A percentile compares a stretch with the other conserved stretches of the same genome.
phyloP scores from a whole-genome alignment of 92 coral and sea anemone species.

The Palythoa grandis region DNA sequence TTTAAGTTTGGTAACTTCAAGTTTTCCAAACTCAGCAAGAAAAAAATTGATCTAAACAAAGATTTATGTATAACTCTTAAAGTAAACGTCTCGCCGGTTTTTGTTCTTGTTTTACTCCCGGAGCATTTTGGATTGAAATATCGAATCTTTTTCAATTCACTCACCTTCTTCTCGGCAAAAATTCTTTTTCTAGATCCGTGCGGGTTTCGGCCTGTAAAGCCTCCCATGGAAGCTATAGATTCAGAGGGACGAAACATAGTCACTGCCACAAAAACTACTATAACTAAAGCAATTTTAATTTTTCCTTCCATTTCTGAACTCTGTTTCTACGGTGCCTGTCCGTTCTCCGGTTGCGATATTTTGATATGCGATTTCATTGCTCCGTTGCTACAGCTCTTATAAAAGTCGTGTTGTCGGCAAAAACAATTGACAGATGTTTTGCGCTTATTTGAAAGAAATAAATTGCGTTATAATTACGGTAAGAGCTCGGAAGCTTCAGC shows the following conservation, averaged over 20 bases:
- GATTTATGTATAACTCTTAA: too few species aligned
- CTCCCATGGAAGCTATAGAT: not conserved
- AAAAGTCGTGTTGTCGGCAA: slow-evolving; percentile 17
- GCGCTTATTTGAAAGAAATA: not conserved
- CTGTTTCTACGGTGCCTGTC: not conserved
- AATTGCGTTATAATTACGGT: slow-evolving; percentile 37
- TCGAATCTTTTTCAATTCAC: not conserved
- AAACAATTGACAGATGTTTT: slow-evolving; percentile 9
- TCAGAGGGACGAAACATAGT: not conserved
- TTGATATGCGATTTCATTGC: not conserved
- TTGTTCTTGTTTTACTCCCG: not conserved
- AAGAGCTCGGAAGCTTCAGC: slow-evolving; percentile 29
- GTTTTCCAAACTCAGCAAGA: too few species aligned
- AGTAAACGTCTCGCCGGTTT: not conserved
- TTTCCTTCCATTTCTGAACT: slow-evolving; percentile 11
- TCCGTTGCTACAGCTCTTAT: not conserved
- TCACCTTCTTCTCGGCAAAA: slow-evolving; percentile 28
- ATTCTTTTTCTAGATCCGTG: slow-evolving; percentile 11
- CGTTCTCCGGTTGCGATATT: not conserved
- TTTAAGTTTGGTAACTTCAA: too few species aligned
- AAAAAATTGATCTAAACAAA: too few species aligned
- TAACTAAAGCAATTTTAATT: not conserved
- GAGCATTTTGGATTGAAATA: not conserved
- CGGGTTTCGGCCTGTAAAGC: slow-evolving; percentile 10
- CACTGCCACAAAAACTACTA: not conserved